Conservation (phyloP, 1,140 invertebrate genomes). For the Drosophila albomicans region DNA sequence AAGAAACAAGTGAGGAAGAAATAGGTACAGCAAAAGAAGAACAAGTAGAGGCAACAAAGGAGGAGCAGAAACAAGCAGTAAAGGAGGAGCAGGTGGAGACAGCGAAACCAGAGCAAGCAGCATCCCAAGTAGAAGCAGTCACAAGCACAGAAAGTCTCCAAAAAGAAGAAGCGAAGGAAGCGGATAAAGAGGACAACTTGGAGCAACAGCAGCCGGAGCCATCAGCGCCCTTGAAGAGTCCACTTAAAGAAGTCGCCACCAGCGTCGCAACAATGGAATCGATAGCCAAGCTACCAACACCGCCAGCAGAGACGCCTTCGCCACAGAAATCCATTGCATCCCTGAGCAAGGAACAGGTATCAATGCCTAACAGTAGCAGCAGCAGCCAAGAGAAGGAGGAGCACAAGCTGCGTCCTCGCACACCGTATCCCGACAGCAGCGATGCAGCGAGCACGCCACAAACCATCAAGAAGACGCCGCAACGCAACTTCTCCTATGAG, state of each 20-base stretch:
- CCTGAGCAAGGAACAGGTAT: slow-evolving; percentile 26
- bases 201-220: slow-evolving; percentile 1
- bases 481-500: slow-evolving; percentile 78
- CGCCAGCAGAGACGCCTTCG: slow-evolving; percentile 50
- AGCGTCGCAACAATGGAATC: slow-evolving; percentile 3
- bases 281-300: slow-evolving; percentile 56
- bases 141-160: slow-evolving; percentile 23
- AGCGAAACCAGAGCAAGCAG: background rate
- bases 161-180: slow-evolving; percentile 2
- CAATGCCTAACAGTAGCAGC: background rate
- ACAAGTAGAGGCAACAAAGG: background rate
- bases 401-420: slow-evolving; percentile 59
- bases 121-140: slow-evolving; percentile 13
- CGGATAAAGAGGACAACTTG: background rate
- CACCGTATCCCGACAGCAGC: slow-evolving; percentile 77
- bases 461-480: slow-evolving; percentile 72
- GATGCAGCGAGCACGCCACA: slow-evolving; percentile 65
- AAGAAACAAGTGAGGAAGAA: background rate
- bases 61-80: too few species aligned
- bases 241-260: slow-evolving; percentile 7
- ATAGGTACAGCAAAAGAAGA: background rate
- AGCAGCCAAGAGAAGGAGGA: slow-evolving; percentile 48
- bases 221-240: slow-evolving; percentile 16
- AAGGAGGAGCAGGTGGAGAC: too few species aligned
- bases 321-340: slow-evolving; percentile 50